Evolutionary conservation across 2,113 vertebrate genomes (phyloP).

Genomic region (Archilochus colubris): DNA sequence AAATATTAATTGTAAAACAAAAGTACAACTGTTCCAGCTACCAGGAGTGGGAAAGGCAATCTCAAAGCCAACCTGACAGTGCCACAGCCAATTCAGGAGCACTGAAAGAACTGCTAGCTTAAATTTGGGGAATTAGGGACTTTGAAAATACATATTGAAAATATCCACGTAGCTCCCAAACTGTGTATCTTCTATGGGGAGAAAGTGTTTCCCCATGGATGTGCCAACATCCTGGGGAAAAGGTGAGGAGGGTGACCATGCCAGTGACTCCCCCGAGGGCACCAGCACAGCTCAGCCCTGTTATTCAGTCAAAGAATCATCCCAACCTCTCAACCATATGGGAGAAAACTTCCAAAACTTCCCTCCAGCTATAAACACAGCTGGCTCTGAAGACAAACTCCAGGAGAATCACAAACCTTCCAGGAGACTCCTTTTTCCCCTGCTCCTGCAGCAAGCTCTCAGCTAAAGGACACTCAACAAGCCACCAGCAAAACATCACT

Average conservation of each 20-base stretch:
- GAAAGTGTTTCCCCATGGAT: neutral
- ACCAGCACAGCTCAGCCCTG: neutral
- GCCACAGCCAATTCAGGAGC: neutral
- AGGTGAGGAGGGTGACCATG: neutral
- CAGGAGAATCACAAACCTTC: neutral
- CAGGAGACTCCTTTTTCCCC: neutral
- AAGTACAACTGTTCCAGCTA: conserved; percentile 60
- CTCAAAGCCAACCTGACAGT: conserved; percentile 19
- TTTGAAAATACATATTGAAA: neutral
- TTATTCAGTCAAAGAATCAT: neutral
- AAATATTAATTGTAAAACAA: conserved; percentile 66
- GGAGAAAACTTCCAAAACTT: neutral
- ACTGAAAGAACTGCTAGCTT: neutral
- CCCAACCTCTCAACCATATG: neutral
- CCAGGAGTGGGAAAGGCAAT: conserved; percentile 25
- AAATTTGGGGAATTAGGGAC: conserved; percentile 30
- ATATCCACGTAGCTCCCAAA: neutral
- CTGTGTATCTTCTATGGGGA: neutral
- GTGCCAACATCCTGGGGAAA: neutral
- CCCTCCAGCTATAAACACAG: neutral
- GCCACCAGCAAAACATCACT: neutral
- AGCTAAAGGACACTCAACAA: neutral
- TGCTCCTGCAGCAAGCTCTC: neutral
- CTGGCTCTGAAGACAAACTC: neutral
- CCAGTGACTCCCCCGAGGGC: rapidly evolving